These are phyloP conservation scores for Cantharis nigra DNA, from an alignment of 2,888 invertebrate genomes.

Conservation along the genomic window DNA sequence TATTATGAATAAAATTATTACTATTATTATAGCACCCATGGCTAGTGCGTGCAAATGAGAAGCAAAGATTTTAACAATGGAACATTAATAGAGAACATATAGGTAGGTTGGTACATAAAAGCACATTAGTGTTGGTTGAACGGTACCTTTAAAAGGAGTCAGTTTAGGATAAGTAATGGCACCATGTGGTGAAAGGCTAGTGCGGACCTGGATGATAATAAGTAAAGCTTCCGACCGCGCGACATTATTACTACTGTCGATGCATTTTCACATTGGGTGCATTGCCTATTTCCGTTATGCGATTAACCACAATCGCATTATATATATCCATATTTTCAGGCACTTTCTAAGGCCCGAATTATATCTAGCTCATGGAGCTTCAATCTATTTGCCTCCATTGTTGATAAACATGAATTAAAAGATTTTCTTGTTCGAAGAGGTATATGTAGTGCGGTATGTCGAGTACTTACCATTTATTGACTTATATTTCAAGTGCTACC, in stretches of 20 bases:
- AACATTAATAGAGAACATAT: conserved; percentile 9
- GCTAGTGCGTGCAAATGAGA: background rate
- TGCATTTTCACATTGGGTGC: conserved; percentile 52
- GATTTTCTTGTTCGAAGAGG: conserved; percentile 12
- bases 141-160: conserved; percentile 51
- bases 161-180: conserved; percentile 57
- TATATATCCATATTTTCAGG: conserved; percentile 42
- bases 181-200: conserved; percentile 47
- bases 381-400: conserved; percentile 35
- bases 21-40: background rate
- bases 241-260: conserved; percentile 46
- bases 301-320: conserved; percentile 57
- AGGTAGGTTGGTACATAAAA: conserved; percentile 38
- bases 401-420: conserved; percentile 45
- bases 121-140: conserved; percentile 53
- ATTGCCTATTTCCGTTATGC: conserved; percentile 53
- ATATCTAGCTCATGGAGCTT: conserved; percentile 34
- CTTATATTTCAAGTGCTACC: background rate
- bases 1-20: background rate
- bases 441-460: background rate
- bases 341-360: conserved; percentile 36
- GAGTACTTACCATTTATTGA: background rate
- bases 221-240: conserved; percentile 38
- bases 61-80: background rate
- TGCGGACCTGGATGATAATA: conserved; percentile 42